A percentile compares a stretch with the other conserved stretches of the same genome.
phyloP scores from a whole-genome alignment of 2,888 invertebrate species.

The Cataglyphis albicans region DNA sequence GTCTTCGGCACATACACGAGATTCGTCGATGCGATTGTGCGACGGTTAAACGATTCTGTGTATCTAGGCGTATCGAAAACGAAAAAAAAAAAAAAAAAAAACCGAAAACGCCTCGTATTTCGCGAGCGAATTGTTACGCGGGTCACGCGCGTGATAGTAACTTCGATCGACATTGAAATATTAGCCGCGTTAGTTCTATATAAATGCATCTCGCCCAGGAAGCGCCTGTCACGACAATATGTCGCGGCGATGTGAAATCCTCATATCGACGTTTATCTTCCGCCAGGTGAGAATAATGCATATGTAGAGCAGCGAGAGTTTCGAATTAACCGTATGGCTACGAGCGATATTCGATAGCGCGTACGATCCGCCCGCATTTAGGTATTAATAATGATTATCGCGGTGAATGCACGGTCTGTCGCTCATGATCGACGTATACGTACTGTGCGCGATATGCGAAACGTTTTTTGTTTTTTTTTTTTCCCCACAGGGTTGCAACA shows the following conservation, averaged over 20 bases:
- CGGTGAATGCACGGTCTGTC: constrained; percentile 1
- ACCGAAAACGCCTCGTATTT: constrained; percentile 26
- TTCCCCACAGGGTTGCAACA: neutral
- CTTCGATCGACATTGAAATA: constrained; percentile 52
- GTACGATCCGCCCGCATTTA: neutral
- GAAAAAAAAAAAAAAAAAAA: neutral
- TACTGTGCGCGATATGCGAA: neutral
- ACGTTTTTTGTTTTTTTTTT: neutral
- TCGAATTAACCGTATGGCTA: constrained; percentile 30
- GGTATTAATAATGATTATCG: constrained; percentile 18
- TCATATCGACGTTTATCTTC: constrained; percentile 52
- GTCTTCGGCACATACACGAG: constrained; percentile 26
- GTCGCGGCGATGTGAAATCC: constrained; percentile 48
- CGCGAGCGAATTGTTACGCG: constrained; percentile 47
- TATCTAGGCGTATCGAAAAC: constrained; percentile 11
- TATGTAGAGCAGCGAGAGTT: constrained; percentile 2
- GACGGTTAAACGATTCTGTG: constrained; percentile 44
- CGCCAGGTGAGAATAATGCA: constrained; percentile 50
- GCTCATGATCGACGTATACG: neutral
- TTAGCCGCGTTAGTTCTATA: constrained; percentile 50
- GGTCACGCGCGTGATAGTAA: constrained; percentile 36
- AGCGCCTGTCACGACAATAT: constrained; percentile 51
- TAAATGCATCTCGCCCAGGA: constrained; percentile 51
- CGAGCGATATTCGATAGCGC: constrained; percentile 34
- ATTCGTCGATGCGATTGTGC: constrained; percentile 30